Base-by-base conservation (phyloP, 2,113 vertebrate species). In the Aspiorhynchus laticeps region DNA sequence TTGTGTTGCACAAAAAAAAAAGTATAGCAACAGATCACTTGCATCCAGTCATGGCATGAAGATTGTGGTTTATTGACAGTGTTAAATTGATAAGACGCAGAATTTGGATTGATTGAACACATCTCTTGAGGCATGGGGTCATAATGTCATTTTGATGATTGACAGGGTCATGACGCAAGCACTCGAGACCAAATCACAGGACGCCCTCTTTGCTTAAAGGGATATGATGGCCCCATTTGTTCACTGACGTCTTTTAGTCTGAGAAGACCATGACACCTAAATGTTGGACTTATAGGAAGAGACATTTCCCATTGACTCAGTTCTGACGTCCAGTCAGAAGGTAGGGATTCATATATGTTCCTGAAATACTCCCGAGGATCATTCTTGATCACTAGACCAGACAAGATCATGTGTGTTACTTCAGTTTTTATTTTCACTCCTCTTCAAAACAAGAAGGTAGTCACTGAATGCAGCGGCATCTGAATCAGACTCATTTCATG, bases 211-310 rank as follows among this genome's bases (percentile, higher is more conserved):
- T 61, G 21, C 11, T 67, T 17, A 14, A 65, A 67, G n/a, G 14
- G 12, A 67, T 67, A 67, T 17, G 12, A 26, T 8, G 1, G 41
- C 33, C 48, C 4, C 31, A 53, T 59, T 56, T 78, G 28, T 78
- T 78, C 26, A 31, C 14, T 2, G 75, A 77, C 8, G 5, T 24
- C 31, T 59, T 12, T 21, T 76, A 76, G 14, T 76, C 43, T 28
- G 41, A 48, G 41, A 38, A 43, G 36, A 76, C 73, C 5, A 24
- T 12, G 10, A 4, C 73, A 76, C 38, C 11, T 74, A 3, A 8
- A 41, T 28, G 74, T 48, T 76, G 41, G 74, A 76, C 7, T 76
- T 26, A 75, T 26, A 75, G 73, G 11, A 75, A 75, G 73, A 75
- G 73, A 74, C 11, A n/a, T 43, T 43, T 46, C 73, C 21, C 21